These are phyloP conservation scores for Schizotus pectinicornis DNA, from an alignment of 2,888 invertebrate species.

Conservation along the genomic window DNA sequence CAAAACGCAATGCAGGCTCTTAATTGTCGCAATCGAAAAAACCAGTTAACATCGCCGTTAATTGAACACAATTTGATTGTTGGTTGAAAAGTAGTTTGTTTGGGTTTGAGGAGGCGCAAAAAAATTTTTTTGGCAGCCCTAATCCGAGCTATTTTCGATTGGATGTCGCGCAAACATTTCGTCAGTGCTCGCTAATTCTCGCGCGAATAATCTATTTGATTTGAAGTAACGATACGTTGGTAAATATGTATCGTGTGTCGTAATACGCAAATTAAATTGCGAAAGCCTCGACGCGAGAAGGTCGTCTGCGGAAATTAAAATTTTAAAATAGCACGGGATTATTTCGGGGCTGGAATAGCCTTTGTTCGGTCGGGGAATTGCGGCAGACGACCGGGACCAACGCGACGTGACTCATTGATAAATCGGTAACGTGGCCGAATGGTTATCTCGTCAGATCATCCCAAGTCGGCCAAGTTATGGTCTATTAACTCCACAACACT, in stretches of 20 bases:
- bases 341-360: constrained; percentile 15
- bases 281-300: constrained; percentile 34
- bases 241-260: constrained; percentile 37
- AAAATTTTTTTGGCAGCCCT: constrained; percentile 24
- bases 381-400: background rate
- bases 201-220: constrained; percentile 17
- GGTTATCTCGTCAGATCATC: no score
- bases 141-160: background rate
- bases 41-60: no score
- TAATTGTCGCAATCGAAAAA: no score
- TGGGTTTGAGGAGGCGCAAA: constrained; percentile 3
- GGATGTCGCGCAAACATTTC: constrained; percentile 4
- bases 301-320: constrained; percentile 30
- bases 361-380: background rate
- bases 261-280: constrained; percentile 31
- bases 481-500: no score
- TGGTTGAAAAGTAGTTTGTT: no score
- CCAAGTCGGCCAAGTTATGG: no score
- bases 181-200: constrained; percentile 17
- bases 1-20: no score
- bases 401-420: background rate
- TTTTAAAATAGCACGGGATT: constrained; percentile 29
- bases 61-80: no score
- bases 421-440: background rate
- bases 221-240: constrained; percentile 26